phyloP scores from a whole-genome alignment of 2,888 invertebrate genomes.

The Cyclophora albipunctata region DNA sequence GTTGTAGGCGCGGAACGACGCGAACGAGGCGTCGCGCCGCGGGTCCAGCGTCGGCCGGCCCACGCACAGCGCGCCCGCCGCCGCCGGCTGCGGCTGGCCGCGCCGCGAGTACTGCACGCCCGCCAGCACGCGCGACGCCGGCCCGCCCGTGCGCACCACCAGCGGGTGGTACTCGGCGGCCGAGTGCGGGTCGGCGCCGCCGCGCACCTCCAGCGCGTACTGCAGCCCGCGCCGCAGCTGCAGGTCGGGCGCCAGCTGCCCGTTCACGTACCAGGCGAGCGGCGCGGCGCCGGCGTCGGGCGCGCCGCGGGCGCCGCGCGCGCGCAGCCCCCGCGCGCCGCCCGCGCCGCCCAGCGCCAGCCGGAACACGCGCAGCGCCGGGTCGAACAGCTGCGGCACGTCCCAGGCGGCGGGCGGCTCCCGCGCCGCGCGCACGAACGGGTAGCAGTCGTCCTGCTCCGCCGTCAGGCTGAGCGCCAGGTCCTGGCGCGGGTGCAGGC shows the following conservation, averaged over 20 bases:
- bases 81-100: constrained; percentile 60
- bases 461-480: constrained; percentile 80
- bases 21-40: constrained; percentile 85
- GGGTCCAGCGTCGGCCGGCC: constrained; percentile 81
- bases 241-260: constrained; percentile 89
- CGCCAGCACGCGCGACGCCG: constrained; percentile 85
- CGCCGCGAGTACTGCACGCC: constrained; percentile 81
- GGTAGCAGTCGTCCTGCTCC: constrained; percentile 81
- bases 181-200: constrained; percentile 93
- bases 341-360: constrained; percentile 91
- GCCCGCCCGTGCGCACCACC: constrained; percentile 89
- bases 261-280: constrained; percentile 95
- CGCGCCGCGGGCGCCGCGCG: constrained; percentile 33
- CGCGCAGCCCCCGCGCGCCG: constrained; percentile 83
- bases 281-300: constrained; percentile 79
- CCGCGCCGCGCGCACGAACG: constrained; percentile 73
- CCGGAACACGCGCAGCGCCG: constrained; percentile 84
- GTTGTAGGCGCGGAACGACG: constrained; percentile 89
- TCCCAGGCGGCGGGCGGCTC: constrained; percentile 68
- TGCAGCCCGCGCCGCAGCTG: constrained; percentile 89
- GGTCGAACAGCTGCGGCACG: constrained; percentile 78
- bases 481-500: constrained; percentile 83
- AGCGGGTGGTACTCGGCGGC: constrained; percentile 91
- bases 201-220: constrained; percentile 86
- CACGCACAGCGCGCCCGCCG: constrained; percentile 87